Conservation (phyloP, 2,888 invertebrate species). For the Tromatobia lineatoria region DNA sequence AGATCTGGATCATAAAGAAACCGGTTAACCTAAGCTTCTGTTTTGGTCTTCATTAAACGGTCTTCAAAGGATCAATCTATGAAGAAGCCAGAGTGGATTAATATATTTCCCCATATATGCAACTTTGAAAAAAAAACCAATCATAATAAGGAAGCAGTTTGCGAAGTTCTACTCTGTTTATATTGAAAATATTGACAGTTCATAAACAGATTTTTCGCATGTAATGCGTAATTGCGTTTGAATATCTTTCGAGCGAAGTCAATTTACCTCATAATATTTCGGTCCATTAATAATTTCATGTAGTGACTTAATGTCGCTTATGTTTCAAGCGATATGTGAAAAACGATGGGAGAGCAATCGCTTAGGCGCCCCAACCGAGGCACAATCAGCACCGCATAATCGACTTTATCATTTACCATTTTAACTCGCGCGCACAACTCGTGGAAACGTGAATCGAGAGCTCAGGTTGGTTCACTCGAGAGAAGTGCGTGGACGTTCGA, state of each 20-base stretch:
- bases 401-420: constrained; percentile 65
- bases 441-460: constrained; percentile 38
- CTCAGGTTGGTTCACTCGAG: constrained; percentile 7
- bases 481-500: constrained; percentile 51
- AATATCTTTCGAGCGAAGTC: background rate
- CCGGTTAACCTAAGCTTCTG: too few relatives aligned
- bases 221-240: background rate
- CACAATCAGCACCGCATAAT: constrained; percentile 58
- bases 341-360: constrained; percentile 40
- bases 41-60: too few relatives aligned
- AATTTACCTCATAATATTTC: background rate
- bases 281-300: constrained; percentile 30
- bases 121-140: too few relatives aligned
- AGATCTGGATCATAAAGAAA: too few relatives aligned
- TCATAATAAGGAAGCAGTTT: too few relatives aligned
- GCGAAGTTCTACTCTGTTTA: too few relatives aligned
- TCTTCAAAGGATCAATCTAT: too few relatives aligned
- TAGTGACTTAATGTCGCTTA: constrained; percentile 35
- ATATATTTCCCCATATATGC: too few relatives aligned
- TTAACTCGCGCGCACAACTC: constrained; percentile 38
- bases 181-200: too few relatives aligned
- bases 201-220: background rate
- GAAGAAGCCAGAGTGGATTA: too few relatives aligned
- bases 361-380: constrained; percentile 26
- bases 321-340: constrained; percentile 21